Conservation (phyloP, 2,113 vertebrate genomes). For the cattle (Bos taurus) region DNA sequence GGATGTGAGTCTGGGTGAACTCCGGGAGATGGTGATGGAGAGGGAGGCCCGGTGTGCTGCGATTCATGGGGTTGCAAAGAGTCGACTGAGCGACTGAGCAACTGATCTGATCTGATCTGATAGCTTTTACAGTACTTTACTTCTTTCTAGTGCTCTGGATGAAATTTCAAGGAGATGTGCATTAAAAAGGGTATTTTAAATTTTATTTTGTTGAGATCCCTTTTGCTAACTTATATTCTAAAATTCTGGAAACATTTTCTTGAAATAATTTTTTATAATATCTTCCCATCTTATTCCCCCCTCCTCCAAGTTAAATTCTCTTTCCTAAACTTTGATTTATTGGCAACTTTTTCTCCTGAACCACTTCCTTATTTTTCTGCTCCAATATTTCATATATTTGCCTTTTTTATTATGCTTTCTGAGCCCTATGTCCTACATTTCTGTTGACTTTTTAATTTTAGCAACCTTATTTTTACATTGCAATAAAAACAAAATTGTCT, state of each 20-base stretch:
- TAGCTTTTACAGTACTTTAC: not conserved
- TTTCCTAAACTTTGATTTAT: not conserved
- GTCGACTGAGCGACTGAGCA: too few species aligned
- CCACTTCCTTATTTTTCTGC: not conserved
- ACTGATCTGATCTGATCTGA: not conserved
- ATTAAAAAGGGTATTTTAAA: not conserved
- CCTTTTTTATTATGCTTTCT: not conserved
- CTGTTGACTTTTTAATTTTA: slow-evolving; percentile 15
- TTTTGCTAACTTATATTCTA: not conserved
- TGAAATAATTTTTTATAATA: not conserved
- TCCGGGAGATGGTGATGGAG: too few species aligned
- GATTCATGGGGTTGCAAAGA: too few species aligned
- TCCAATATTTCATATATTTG: not conserved
- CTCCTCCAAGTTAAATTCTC: not conserved
- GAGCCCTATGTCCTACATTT: not conserved
- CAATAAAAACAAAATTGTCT: not conserved
- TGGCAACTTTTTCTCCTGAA: not conserved
- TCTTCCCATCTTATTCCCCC: not conserved
- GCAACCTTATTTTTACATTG: not conserved
- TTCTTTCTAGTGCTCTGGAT: not conserved
- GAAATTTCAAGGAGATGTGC: not conserved
- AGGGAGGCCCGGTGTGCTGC: too few species aligned
- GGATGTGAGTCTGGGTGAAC: too few species aligned
- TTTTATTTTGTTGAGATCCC: not conserved
- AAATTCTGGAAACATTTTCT: not conserved